Conservation (phyloP, 2,888 invertebrate genomes). For the Parelbella ahira region DNA sequence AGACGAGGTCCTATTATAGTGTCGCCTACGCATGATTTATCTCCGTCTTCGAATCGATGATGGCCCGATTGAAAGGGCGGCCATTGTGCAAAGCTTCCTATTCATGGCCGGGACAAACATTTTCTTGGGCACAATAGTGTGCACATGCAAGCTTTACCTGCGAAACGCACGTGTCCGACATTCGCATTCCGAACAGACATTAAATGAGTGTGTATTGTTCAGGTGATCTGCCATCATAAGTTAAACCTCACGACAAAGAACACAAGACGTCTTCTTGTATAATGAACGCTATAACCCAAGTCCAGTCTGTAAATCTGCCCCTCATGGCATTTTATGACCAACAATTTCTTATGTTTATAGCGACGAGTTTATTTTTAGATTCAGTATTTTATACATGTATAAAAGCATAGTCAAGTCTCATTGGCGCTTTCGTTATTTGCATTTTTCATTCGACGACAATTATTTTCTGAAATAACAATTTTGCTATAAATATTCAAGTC, state of each 20-base stretch:
- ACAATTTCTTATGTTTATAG: constrained; percentile 51
- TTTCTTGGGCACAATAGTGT: constrained; percentile 61
- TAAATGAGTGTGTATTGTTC: constrained; percentile 44
- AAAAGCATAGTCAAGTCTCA: constrained; percentile 27
- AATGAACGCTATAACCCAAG: constrained; percentile 31
- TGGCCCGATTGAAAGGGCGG: constrained; percentile 54
- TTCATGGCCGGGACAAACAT: constrained; percentile 63
- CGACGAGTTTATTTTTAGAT: constrained; percentile 47
- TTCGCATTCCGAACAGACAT: constrained; percentile 58
- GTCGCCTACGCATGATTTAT: constrained; percentile 75
- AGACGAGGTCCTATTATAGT: constrained; percentile 56
- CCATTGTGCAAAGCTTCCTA: constrained; percentile 73
- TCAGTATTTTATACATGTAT: constrained; percentile 41
- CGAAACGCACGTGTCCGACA: constrained; percentile 72
- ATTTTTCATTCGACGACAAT: constrained; percentile 14
- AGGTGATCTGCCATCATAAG: constrained; percentile 41
- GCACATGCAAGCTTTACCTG: constrained; percentile 76
- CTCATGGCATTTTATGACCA: constrained; percentile 52
- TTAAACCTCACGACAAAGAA: constrained; percentile 39
- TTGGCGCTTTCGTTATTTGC: constrained; percentile 13
- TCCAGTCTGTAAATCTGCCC: constrained; percentile 45
- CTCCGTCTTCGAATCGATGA: constrained; percentile 62
- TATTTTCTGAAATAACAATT: constrained; percentile 7
- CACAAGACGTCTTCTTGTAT: constrained; percentile 45
- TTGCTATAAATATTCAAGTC: too few species aligned